Conservation (phyloP, 2,888 invertebrate genomes). For the Stomorhina lunata region DNA sequence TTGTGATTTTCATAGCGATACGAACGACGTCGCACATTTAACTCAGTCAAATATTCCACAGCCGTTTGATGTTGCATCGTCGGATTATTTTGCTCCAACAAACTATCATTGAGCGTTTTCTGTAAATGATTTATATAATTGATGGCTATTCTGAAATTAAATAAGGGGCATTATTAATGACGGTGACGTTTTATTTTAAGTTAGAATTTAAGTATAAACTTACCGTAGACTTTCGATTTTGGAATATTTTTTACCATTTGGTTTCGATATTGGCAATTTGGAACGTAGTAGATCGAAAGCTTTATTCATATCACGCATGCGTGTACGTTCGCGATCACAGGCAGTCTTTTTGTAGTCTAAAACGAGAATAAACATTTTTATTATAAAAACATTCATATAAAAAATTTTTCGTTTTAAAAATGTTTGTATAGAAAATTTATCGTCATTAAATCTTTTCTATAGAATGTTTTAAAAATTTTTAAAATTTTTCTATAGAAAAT, state of each 20-base stretch:
- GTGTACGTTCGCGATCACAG: slow-evolving; percentile 89
- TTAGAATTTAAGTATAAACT: slow-evolving; percentile 44
- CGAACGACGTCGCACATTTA: slow-evolving; percentile 48
- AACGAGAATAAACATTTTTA: slow-evolving; percentile 30
- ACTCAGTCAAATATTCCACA: slow-evolving; percentile 65
- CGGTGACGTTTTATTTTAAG: not conserved
- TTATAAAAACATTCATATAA: no score
- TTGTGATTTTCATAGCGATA: slow-evolving; percentile 58
- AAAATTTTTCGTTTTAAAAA: no score
- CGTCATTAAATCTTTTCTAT: no score
- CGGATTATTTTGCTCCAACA: not conserved
- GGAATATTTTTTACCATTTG: slow-evolving; percentile 91
- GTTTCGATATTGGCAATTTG: slow-evolving; percentile 88
- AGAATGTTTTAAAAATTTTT: no score
- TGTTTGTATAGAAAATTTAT: not conserved
- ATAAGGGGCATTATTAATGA: no score
- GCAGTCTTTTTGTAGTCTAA: slow-evolving; percentile 91
- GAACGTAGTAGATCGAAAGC: slow-evolving; percentile 89
- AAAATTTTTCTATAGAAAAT: no score
- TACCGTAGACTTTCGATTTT: slow-evolving; percentile 91
- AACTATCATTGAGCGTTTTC: slow-evolving; percentile 72
- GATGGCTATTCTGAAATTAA: slow-evolving; percentile 84
- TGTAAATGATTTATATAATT: slow-evolving; percentile 88
- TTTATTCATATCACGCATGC: slow-evolving; percentile 93
- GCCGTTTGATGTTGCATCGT: no score